These are phyloP conservation scores for Drosophila seguyi DNA, from an alignment of 1,140 invertebrate genomes.

Conservation along the genomic window DNA sequence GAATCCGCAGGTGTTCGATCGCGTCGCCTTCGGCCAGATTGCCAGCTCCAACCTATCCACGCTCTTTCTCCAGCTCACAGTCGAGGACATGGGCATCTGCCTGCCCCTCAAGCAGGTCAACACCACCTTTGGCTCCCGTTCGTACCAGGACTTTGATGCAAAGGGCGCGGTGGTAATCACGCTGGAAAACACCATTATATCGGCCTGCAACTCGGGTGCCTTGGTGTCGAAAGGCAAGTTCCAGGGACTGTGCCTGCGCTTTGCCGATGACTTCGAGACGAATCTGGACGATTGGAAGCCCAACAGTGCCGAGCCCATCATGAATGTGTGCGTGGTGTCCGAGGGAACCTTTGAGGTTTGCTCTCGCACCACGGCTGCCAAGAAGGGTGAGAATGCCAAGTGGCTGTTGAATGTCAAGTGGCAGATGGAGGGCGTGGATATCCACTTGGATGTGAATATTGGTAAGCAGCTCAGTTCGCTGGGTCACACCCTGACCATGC, in stretches of 20 bases:
- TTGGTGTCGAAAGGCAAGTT: slow-evolving; percentile 92
- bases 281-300: slow-evolving; percentile 99
- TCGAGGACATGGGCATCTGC: slow-evolving; percentile 98
- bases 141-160: slow-evolving; percentile 91
- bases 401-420: slow-evolving; percentile 99
- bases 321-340: slow-evolving; percentile 98
- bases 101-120: slow-evolving; percentile 94
- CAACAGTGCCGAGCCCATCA: slow-evolving; percentile 92
- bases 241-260: slow-evolving; percentile 94
- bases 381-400: slow-evolving; percentile 96
- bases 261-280: slow-evolving; percentile 98
- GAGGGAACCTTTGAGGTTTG: slow-evolving; percentile 99
- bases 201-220: slow-evolving; percentile 93
- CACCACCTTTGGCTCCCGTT: slow-evolving; percentile 87
- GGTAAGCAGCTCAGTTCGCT: slow-evolving; percentile 97
- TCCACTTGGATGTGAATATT: slow-evolving; percentile 97
- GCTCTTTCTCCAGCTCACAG: slow-evolving; percentile 96
- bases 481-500: slow-evolving; percentile 97
- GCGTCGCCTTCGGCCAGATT: slow-evolving; percentile 91
- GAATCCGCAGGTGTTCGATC: slow-evolving; percentile 87
- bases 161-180: slow-evolving; percentile 97
- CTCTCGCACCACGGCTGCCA: slow-evolving; percentile 94
- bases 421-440: slow-evolving; percentile 99
- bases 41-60: slow-evolving; percentile 93
- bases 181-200: slow-evolving; percentile 96